Evolutionary conservation across 2,888 invertebrate species (phyloP), one percentile per base, ranked within the genome.

Genomic region (Andrena camellia): DNA sequence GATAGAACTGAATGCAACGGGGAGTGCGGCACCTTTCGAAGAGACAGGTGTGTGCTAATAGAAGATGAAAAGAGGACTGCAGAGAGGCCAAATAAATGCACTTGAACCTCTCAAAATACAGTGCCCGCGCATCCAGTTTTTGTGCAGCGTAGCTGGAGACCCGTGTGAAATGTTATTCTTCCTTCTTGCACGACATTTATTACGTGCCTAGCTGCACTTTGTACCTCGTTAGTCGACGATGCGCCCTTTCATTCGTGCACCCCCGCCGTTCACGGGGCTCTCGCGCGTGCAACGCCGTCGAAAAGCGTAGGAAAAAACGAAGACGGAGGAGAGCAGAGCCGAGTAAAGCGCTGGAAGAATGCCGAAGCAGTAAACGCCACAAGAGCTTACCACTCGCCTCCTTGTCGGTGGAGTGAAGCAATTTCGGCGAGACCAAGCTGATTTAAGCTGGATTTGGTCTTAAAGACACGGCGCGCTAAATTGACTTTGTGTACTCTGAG

Each of bases 141-240:
- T 77, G 3, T 72, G 52, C n/a, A 63, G 4, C 8, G 33, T n/a
- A 17, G 35, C 33, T 8, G 33, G 23, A 35, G 64, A 31, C 35
- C n/a, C 10, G 33, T 7, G 59, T n/a, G 50, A 74, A 64, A 68
- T 71, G 67, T 66, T 48, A 52, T 63, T 62, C 23, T 26, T 54
- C 23, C 66, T 84, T 52, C 74, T 69, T 31, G 35, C 17, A n/a
- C 69, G 77, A 84, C 73, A 72, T 86, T 87, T 85, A 87, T 79
- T 81, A 82, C 84, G 64, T 81, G 72, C 63, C 78, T 67, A 70
- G 63, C 31, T 84, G 75, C 82, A 86, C 87, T 86, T 86, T 86
- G 81, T 72, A 73, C 71, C 82, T 87, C 82, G 87, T 86, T 86
- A 87, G 79, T 60, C 23, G 26, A 33, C 77, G 79, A 82, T 82